Base-by-base conservation (phyloP, 2,797 vertebrate genomes). In the Discoglossus pictus region DNA sequence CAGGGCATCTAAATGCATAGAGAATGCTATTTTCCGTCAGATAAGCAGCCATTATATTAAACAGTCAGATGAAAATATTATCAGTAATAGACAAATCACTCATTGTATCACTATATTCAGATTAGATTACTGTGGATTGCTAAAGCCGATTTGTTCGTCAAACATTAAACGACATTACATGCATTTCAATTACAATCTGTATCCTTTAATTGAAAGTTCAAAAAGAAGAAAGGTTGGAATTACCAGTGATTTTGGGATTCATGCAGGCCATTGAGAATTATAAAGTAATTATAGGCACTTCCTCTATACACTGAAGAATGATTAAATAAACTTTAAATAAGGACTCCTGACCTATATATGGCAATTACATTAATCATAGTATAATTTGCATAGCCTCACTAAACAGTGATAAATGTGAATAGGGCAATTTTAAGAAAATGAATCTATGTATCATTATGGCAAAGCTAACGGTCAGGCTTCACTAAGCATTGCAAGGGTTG, bases 271-370 rank as follows among this genome's bases (percentile, higher is more conserved):
- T 46, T 62, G 60, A 51, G 61, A 52, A 42, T 40, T 51, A 51
- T 47, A 51, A 52, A 63, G 61, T 63, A 15, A 63, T 51, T n/a
- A 18, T 63, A 47, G 61, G 52, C 47, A 52, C 15, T 52, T 39
- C 35, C 23, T 63, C 23, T 52, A 47, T 40, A 31, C 16, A 52
- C 51, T 40, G 47, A 63, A 63, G 61, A 36, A 51, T 52, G 51
- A 63, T 63, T 35, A 63, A 63, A 52, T 47, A 52, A 46, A 63
- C 51, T 60, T 52, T 17, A 63, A 21, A 40, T 35, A 63, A 42
- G 47, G 46, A 52, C 36, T 20, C 24, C 31, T 25, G 23, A 51
- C 18, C 61, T 42, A 47, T 23, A 51, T 52, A 47, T 42, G 36
- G 61, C 51, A 52, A 42, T 42, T 46, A 20, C 60, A 62, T 48